Base-by-base conservation (phyloP, 2,113 vertebrate species). In the Phoxinus phoxinus region DNA sequence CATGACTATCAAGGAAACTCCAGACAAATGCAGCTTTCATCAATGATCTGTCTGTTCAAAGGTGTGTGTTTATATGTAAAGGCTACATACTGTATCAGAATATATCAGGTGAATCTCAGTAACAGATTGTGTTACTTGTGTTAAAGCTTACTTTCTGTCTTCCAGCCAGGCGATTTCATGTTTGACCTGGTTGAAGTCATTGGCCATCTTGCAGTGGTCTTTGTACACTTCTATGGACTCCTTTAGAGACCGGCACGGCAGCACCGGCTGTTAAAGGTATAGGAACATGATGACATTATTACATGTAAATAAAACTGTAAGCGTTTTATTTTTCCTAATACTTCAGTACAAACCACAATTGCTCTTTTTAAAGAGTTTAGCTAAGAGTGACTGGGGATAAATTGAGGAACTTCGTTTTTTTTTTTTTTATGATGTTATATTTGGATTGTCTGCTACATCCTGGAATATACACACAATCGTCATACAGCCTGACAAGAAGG, bases 181-280 rank as follows among this genome's bases (percentile, higher is more conserved):
- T 90, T 97, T 98, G 91, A 98, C 97, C 85, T 99, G 96, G 89
- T 97, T 95, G 89, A 98, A 99, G 76, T 99, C 97, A 89, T 96
- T 96, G 13, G 97, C 97, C 94, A 99, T 97, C 92, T 95, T 97
- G 94, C 97, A 99, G 93, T 99, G 98, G 80, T 99, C 96, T 91
- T 94, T 96, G 94, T 97, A 98, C 80, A 99, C 96, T 88, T 98
- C 96, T 88, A 98, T 97, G 72, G 97, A 99, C 93, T 99, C 98
- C 87, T 91, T 94, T 78, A 97, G 95, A 88, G 97, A 96, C 84
- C 95, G 95, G 87, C 96, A 96, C 59, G 98, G 97, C 11, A 96
- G 95, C 90, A 99, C 95, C 0, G 98, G 98, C 98, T 99, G 94
- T 89, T 51, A 51, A 61, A 80, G 44, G 35, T 32, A n/a, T n/a